These are phyloP conservation scores for Pseudachorutes palmiensis DNA, from an alignment of 1,140 invertebrate species.

Conservation along the genomic window DNA sequence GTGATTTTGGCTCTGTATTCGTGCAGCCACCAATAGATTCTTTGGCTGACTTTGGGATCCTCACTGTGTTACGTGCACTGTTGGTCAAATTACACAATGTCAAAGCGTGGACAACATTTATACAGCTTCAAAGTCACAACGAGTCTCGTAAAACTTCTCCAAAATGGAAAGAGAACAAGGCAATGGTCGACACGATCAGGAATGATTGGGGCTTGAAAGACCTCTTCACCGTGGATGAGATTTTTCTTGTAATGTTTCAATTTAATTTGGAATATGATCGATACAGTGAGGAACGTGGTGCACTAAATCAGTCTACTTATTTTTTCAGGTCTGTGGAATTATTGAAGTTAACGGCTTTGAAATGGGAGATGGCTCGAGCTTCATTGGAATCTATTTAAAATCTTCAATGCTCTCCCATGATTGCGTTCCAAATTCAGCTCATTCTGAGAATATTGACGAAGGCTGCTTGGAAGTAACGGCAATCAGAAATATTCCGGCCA, in stretches of 20 bases:
- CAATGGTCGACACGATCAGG: slow-evolving; percentile 21
- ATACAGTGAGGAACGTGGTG: slow-evolving; percentile 17
- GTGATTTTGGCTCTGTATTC: not conserved
- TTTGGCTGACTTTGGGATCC: not conserved
- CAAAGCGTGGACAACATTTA: slow-evolving; percentile 26
- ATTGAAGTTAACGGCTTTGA: slow-evolving; percentile 53
- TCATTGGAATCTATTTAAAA: slow-evolving; percentile 24
- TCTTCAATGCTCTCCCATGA: slow-evolving; percentile 59
- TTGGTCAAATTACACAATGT: slow-evolving; percentile 23
- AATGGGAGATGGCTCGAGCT: slow-evolving; percentile 27
- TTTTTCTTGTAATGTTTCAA: too few relatives aligned
- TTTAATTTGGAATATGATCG: slow-evolving; percentile 2
- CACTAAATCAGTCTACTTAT: not conserved
- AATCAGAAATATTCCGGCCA: slow-evolving; percentile 54
- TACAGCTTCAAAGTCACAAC: slow-evolving; percentile 28
- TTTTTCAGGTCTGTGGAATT: slow-evolving; percentile 54
- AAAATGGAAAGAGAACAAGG: slow-evolving; percentile 26
- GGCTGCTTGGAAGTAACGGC: slow-evolving; percentile 56
- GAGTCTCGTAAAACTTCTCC: slow-evolving; percentile 16
- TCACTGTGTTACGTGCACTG: slow-evolving; percentile 35
- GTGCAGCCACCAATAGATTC: slow-evolving; percentile 4
- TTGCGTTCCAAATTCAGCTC: slow-evolving; percentile 71
- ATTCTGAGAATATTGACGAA: slow-evolving; percentile 45
- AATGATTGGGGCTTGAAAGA: slow-evolving; percentile 22
- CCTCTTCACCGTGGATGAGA: too few relatives aligned